Evolutionary conservation across 2,888 invertebrate genomes (phyloP).

Genomic region (Polymixis flavicincta): DNA sequence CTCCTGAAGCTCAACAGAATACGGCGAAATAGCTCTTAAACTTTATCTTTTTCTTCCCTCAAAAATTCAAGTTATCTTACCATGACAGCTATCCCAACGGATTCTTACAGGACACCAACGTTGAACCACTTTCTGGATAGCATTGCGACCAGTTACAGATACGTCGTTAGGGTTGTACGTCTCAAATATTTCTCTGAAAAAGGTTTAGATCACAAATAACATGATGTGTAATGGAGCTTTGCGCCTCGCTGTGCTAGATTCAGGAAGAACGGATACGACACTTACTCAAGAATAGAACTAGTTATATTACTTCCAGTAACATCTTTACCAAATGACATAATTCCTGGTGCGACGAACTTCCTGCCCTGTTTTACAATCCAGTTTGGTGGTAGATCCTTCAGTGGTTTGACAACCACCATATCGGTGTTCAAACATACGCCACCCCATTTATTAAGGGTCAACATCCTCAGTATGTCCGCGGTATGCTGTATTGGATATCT

Average conservation of each 20-base stretch:
- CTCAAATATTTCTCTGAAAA: slow-evolving; percentile 38
- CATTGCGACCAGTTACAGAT: slow-evolving; percentile 3
- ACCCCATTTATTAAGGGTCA: slow-evolving; percentile 93
- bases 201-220: not conserved
- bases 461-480: slow-evolving; percentile 91
- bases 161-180: slow-evolving; percentile 35
- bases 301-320: slow-evolving; percentile 44
- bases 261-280: not conserved
- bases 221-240: not conserved
- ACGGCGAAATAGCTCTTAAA: not conserved
- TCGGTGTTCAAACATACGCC: slow-evolving; percentile 94
- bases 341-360: slow-evolving; percentile 42
- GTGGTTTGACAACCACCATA: slow-evolving; percentile 89
- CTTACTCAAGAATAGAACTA: slow-evolving; percentile 39
- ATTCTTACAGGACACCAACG: slow-evolving; percentile 34
- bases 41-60: not conserved
- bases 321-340: slow-evolving; percentile 79
- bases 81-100: slow-evolving; percentile 34
- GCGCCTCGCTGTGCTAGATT: not conserved
- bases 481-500: slow-evolving; percentile 82
- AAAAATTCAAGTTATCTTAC: slow-evolving; percentile 16
- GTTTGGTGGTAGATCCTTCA: slow-evolving; percentile 87
- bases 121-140: slow-evolving; percentile 32
- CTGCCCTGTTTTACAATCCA: slow-evolving; percentile 80
- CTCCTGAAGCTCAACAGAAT: not conserved